A percentile compares a stretch with the other conserved stretches of the same genome.
phyloP scores from a whole-genome alignment of 2,797 vertebrate species.

The Threskiornis aethiopicus region DNA sequence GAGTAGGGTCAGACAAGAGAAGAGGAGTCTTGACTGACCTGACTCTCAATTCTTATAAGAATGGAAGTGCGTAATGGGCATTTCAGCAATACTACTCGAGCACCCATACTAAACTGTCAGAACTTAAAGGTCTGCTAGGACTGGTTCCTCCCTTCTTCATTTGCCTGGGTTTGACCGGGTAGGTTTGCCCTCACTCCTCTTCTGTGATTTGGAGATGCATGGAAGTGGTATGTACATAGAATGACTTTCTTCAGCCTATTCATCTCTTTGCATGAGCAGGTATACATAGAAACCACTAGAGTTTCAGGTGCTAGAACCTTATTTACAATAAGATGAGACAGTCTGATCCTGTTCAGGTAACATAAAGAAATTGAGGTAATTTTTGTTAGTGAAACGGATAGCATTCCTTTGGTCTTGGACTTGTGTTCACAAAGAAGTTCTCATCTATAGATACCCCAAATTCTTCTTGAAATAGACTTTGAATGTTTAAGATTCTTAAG shows the following conservation, averaged over 20 bases:
- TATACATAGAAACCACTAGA: neutral
- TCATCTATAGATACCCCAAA: neutral
- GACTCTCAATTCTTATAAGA: neutral
- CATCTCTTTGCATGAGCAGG: neutral
- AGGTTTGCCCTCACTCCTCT: neutral
- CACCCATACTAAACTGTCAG: neutral
- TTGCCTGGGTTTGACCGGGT: neutral
- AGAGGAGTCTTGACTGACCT: neutral
- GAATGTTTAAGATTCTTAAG: neutral
- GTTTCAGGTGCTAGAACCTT: neutral
- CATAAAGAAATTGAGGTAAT: rapidly evolving
- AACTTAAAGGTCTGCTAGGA: neutral
- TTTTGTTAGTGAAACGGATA: neutral
- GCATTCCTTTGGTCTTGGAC: neutral
- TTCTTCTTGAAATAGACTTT: neutral
- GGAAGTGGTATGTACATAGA: neutral
- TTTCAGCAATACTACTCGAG: neutral
- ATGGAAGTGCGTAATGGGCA: neutral
- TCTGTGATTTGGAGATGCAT: neutral
- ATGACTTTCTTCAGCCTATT: neutral
- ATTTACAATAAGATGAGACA: neutral
- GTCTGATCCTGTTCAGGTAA: neutral
- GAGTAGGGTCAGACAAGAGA: neutral
- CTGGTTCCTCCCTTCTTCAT: neutral
- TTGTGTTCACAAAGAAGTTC: neutral